Evolutionary conservation across 2,113 vertebrate species (phyloP), one percentile per base, ranked within the genome.

Genomic region (Phrynocephalus versicolor): DNA sequence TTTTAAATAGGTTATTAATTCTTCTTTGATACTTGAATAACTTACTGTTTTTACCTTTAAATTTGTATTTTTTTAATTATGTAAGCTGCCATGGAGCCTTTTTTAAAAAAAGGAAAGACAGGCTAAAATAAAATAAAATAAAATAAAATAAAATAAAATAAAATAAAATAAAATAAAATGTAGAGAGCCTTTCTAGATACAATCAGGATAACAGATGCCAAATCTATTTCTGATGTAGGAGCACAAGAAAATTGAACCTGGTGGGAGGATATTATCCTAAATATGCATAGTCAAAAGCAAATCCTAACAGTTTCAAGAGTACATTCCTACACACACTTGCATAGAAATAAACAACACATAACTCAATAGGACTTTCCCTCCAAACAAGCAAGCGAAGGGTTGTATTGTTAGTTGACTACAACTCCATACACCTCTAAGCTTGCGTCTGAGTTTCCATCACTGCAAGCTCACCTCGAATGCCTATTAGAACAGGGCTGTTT

Each of bases 401-500:
- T n/a, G n/a, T n/a, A n/a, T n/a, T n/a, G n/a, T 14, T 13, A 45
- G 13, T 45, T 51, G 14, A 73, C 58, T 7, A 37, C 12, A 60
- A 35, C 69, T 2, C 19, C 67, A 23, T 30, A 70, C 69, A 27
- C 41, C 57, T 55, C 64, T 14, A 6, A 70, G 1, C n/a, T 55
- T 13, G 45, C 8, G n/a, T 70, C 35, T 81, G 19, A 13, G n/a
- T 27, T 82, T 82, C 51, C 57, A 3, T n/a, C 55, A 71, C 27
- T 15, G 6, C 23, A 15, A 35, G 39, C 64, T 67, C 64, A 21
- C 12, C 25, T 35, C 16, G 7, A 82, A 10, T 72, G 37, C 12
- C 14, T 55, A 23, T 79, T 89, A 83, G 81, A 89, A 91, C 21
- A 86, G 82, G 62, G 85, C 55, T 74, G 83, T 81, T 87, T 81